Base-by-base conservation (phyloP, 92 coral and sea anemone genomes). In the Porites lobata region DNA sequence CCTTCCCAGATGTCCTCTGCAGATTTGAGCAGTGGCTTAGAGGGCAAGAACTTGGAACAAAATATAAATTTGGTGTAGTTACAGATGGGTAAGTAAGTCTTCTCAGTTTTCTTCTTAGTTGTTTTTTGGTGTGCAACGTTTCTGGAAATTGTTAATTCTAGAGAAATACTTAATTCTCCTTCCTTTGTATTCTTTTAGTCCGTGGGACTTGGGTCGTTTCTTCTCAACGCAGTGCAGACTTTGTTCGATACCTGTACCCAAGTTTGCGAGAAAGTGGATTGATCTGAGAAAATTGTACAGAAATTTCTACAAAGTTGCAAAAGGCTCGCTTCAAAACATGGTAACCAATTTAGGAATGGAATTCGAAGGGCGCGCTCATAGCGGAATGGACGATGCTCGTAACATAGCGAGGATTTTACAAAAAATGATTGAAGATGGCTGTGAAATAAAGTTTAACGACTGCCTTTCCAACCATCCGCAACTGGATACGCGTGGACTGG, bases 341-440 rank as follows among this genome's bases (percentile, higher is more conserved):
- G 91, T 96, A 7, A 91, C 86, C 59, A 88, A 92, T 66, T 87
- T 96, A 51, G 99, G 96, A 9, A 75, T 96, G 92, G 68, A 65
- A 50, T 96, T 95, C 88, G 96, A 96, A 89, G 99, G 99, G 52
- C 83, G 96, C 15, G 98, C 96, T 9, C 99, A 96, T 69, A 87
- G 93, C 70, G 99, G 99, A 43, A 79, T 96, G 15, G 99, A 95
- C 62, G 99, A 96, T 73, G 67, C 99, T 2, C 86, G 95, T 63
- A 96, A 96, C 84, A 96, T 96, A 66, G 89, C 98, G 2, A 88
- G 95, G 81, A 89, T 96, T 64, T 69, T 96, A 72, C 94, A 87
- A 82, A 93, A 93, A 83, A 88, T 96, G 98, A 66, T 86, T 22
- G 77, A 90, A 64, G 99, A 96, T 90, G 98, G 98, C 56, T 89